Conservation (phyloP, 64 coral and sea anemone genomes). For the Porites australiensis region DNA sequence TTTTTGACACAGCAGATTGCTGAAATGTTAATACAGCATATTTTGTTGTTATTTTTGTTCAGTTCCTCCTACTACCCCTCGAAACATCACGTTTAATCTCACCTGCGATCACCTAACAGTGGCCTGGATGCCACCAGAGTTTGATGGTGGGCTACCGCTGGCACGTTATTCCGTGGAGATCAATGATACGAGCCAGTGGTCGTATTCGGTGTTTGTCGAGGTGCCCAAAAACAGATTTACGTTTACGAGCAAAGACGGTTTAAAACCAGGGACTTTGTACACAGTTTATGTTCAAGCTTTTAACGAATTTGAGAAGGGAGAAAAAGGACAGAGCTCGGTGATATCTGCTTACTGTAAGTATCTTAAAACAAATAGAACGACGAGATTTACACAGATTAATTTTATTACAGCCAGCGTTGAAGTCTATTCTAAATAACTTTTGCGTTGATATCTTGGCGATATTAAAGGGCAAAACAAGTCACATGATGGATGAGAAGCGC, state of each 20-base stretch:
- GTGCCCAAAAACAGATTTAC: conserved; percentile 62
- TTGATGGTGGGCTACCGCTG: conserved; percentile 77
- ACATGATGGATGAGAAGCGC: neutral
- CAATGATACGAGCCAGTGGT: neutral
- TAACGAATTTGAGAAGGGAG: conserved; percentile 37
- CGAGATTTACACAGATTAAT: no score
- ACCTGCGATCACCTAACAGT: conserved; percentile 84
- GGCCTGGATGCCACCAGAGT: conserved; percentile 52
- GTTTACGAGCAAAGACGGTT: conserved; percentile 55
- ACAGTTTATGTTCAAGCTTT: conserved; percentile 30
- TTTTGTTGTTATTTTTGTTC: neutral
- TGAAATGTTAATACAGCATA: no score
- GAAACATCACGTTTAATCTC: conserved; percentile 52
- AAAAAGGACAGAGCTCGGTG: neutral
- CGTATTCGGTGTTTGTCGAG: conserved; percentile 56
- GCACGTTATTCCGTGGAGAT: conserved; percentile 77
- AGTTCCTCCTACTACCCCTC: conserved; percentile 70
- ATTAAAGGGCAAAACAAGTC: no score
- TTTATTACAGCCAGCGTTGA: no score
- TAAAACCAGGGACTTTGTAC: conserved; percentile 39
- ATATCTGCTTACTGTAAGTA: conserved; percentile 67
- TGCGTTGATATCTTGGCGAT: no score
- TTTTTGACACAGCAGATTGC: no score
- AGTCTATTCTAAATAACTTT: no score
- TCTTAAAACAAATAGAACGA: neutral